Evolutionary conservation across 2,797 vertebrate species (phyloP).

Genomic region (Clamator glandarius): DNA sequence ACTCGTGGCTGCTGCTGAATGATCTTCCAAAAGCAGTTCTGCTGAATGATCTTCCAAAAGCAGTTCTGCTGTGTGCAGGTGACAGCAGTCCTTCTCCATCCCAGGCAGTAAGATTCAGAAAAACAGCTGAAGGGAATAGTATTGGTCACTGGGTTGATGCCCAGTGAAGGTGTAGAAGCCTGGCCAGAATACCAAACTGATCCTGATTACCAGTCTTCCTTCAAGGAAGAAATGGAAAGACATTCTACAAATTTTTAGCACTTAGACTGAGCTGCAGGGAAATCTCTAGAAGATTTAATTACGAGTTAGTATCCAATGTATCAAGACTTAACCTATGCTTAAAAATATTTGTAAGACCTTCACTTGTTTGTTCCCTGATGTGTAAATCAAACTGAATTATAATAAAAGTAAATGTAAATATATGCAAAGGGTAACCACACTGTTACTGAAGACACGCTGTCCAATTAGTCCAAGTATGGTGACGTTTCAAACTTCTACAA

Average conservation of each 20-base stretch:
- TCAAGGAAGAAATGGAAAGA: not conserved
- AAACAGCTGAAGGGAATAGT: not conserved
- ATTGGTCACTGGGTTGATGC: not conserved
- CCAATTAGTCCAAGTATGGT: not conserved
- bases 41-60: fast-evolving
- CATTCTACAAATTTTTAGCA: not conserved
- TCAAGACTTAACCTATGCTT: not conserved
- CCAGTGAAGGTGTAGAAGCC: not conserved
- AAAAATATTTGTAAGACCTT: not conserved
- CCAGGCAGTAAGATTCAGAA: not conserved
- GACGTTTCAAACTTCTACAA: not conserved
- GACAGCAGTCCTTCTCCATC: not conserved
- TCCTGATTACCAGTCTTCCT: not conserved
- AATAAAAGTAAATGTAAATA: not conserved
- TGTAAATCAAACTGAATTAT: not conserved
- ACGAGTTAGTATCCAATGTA: not conserved
- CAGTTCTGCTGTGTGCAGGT: fast-evolving
- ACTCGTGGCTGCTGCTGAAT: not conserved
- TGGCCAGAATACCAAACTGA: not conserved
- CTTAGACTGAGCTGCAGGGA: not conserved
- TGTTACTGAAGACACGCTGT: not conserved
- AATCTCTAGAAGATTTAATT: not conserved
- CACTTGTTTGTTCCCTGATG: not conserved
- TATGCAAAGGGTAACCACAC: not conserved
- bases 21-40: fast-evolving